Evolutionary conservation across 2,113 vertebrate species (phyloP), one percentile per base, ranked within the genome.

Genomic region (Emydocephalus ijimae): DNA sequence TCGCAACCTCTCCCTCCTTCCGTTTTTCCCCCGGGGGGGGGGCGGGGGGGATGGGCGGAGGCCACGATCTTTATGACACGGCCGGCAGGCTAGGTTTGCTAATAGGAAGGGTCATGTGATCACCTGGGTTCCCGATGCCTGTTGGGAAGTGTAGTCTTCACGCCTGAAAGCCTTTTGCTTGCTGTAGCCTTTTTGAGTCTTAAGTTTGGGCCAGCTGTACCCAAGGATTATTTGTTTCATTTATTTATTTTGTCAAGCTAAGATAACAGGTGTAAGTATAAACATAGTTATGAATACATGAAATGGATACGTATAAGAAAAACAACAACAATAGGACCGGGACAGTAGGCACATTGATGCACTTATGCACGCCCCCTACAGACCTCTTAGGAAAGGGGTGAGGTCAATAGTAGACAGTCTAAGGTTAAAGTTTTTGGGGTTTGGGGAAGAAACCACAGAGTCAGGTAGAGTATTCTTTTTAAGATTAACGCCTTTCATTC

Each of bases 101-200:
- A 64, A 20, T 18, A 43, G 48, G 92, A 91, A 93, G 91, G 59
- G 8, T 81, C 93, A 85, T 56, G 90, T 93, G 52, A 55, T 24
- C 18, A 5, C 24, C 20, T 43, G 4, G 26, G 3, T 6, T 24
- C 55, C 61, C 89, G 0, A 0, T 52, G 93, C 64, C 29, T 59
- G 59, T 52, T 85, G 96, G 96, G 95, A 95, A 6, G 0, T 93
- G 93, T 45, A 96, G 96, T 95, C 90, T 74, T 14, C 11, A 3
- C 3, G 2, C 29, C 8, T 3, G 34, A 48, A 57, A 15, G 26
- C 20, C 52, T 9, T 12, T 21, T 11, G 29, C 23, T 43, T 2
- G 39, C 55, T 43, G 12, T 20, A 7, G 69, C 5, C 15, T 11
- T 20, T 39, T 81, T 9, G 5, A 74, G 15, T 81, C 69, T 48